Evolutionary conservation across 2,113 vertebrate species (phyloP).

Genomic region (Helogale parvula): DNA sequence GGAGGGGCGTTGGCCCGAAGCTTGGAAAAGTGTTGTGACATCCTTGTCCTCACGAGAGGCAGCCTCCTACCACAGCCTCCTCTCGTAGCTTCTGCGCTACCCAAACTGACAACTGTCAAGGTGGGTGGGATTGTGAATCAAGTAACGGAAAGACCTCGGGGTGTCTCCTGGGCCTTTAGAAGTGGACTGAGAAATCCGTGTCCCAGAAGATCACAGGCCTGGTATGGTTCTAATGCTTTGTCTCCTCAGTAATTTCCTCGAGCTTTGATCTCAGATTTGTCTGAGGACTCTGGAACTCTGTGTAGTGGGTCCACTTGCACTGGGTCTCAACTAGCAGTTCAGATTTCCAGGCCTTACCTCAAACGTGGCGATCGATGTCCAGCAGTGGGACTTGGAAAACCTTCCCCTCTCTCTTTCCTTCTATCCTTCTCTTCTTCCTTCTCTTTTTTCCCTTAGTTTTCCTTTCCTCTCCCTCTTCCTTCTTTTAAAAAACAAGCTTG

Average conservation of each 20-base stretch:
- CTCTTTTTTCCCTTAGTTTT: background rate
- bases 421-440: background rate
- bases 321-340: background rate
- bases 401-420: background rate
- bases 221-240: background rate
- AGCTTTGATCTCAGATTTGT: conserved; percentile 26
- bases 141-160: background rate
- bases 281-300: background rate
- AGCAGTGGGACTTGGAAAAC: background rate
- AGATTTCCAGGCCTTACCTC: background rate
- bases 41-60: conserved; percentile 68
- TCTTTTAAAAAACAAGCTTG: background rate
- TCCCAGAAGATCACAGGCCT: background rate
- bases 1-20: conserved; percentile 60
- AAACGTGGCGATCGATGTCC: background rate
- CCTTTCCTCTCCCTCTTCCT: background rate
- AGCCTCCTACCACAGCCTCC: conserved; percentile 55
- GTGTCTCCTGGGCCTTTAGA: background rate
- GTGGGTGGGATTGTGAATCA: conserved; percentile 12
- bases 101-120: conserved; percentile 45
- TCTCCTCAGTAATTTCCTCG: conserved; percentile 22
- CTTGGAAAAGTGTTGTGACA: conserved; percentile 78
- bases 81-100: conserved; percentile 42
- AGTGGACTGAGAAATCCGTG: background rate
- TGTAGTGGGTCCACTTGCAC: background rate